phyloP scores from a whole-genome alignment of 2,113 vertebrate genomes.

The Chloebia gouldiae region DNA sequence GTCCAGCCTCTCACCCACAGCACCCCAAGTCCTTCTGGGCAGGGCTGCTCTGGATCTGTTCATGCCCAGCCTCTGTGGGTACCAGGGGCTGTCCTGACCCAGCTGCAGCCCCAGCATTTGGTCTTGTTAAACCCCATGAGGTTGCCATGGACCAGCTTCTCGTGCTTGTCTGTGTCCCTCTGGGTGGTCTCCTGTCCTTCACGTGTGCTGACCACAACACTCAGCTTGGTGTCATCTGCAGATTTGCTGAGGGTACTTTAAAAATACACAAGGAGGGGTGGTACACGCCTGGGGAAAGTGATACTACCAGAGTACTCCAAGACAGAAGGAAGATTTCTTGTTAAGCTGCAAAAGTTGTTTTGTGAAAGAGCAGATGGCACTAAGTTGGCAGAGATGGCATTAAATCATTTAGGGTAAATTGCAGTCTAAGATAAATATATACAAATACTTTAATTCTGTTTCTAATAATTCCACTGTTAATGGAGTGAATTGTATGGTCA shows the following conservation, averaged over 20 bases:
- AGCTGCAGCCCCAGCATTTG: not conserved
- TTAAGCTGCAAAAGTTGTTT: not conserved
- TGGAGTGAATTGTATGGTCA: not conserved
- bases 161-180: rapidly evolving
- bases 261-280: not conserved
- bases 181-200: not conserved
- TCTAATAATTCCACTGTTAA: not conserved
- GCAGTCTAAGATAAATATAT: not conserved
- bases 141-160: not conserved
- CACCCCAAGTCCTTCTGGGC: not conserved
- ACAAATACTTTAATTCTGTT: not conserved
- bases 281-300: not conserved
- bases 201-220: rapidly evolving
- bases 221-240: not conserved
- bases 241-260: not conserved
- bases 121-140: not conserved
- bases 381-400: not conserved
- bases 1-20: not conserved
- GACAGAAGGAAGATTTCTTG: not conserved
- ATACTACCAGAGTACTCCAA: not conserved
- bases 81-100: rapidly evolving
- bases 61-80: not conserved
- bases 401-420: not conserved
- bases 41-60: not conserved
- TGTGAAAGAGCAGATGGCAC: not conserved